Conservation (phyloP, 1,140 invertebrate genomes). For the Danaus melanippus region DNA sequence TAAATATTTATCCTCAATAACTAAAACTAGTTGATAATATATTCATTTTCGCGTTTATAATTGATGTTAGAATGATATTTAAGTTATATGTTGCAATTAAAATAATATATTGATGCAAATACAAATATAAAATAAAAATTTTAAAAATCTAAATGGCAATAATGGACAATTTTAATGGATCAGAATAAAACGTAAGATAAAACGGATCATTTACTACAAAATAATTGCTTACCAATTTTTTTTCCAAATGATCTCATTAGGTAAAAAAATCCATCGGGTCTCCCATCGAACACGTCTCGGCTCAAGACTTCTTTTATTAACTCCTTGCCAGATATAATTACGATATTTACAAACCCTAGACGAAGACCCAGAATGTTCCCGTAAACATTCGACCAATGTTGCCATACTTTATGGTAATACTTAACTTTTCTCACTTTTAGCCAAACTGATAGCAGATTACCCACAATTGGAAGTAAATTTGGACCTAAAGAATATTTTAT, state of each 20-base stretch:
- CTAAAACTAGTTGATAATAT: no score
- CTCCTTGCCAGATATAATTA: slow-evolving; percentile 76
- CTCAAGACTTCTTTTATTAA: slow-evolving; percentile 74
- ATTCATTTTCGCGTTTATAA: no score
- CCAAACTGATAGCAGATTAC: slow-evolving; percentile 47
- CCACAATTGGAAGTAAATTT: slow-evolving; percentile 39
- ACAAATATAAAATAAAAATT: no score
- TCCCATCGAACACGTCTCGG: slow-evolving; percentile 77
- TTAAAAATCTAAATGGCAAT: no score
- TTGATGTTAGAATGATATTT: no score
- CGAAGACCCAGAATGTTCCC: slow-evolving; percentile 76
- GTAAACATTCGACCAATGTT: slow-evolving; percentile 69
- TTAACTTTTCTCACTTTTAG: slow-evolving; percentile 37
- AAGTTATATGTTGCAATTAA: no score
- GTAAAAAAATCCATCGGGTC: slow-evolving; percentile 81
- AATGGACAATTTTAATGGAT: no score
- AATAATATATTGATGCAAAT: no score
- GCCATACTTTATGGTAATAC: slow-evolving; percentile 49
- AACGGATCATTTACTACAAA: no score
- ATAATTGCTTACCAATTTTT: slow-evolving; percentile 72
- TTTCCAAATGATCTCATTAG: slow-evolving; percentile 76
- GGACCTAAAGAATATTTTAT: slow-evolving; percentile 39
- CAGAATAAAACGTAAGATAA: no score
- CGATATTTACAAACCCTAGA: slow-evolving; percentile 74
- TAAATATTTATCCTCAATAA: no score